A percentile compares a stretch with the other conserved stretches of the same genome.
phyloP scores from a whole-genome alignment of 2,888 invertebrate genomes.

The Eupeodes luniger region DNA sequence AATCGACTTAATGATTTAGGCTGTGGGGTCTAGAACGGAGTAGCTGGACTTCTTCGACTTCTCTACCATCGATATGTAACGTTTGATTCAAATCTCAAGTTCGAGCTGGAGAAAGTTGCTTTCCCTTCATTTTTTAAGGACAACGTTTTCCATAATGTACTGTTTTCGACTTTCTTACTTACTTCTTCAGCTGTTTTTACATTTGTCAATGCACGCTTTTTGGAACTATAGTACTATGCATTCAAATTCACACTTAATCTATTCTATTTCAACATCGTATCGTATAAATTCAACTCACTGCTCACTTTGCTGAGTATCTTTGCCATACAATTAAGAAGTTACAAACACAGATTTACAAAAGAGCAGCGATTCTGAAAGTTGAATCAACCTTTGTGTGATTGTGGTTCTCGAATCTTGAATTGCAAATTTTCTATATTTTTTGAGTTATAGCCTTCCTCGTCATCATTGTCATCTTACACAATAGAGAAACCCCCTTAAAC shows the following conservation, averaged over 20 bases:
- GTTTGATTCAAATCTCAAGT: too few species aligned
- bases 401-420: slow-evolving; percentile 20
- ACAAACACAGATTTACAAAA: slow-evolving; percentile 15
- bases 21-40: too few species aligned
- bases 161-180: too few species aligned
- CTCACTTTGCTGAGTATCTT: background rate
- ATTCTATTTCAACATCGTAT: background rate
- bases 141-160: too few species aligned
- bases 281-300: background rate
- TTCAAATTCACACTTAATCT: background rate
- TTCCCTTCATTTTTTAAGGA: too few species aligned
- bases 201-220: too few species aligned
- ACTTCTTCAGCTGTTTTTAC: too few species aligned
- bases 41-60: too few species aligned
- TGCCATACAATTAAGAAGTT: slow-evolving; percentile 64
- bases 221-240: background rate
- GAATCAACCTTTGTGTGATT: slow-evolving; percentile 7
- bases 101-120: too few species aligned
- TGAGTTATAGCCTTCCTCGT: slow-evolving; percentile 54
- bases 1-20: too few species aligned
- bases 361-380: slow-evolving; percentile 14
- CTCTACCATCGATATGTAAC: too few species aligned
- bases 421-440: slow-evolving; percentile 44
- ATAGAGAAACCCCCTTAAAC: slow-evolving; percentile 44
- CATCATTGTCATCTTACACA: slow-evolving; percentile 63